A percentile compares a stretch with the other conserved stretches of the same genome.
Evolutionary conservation across 2,797 vertebrate species (phyloP).

Genomic region (Linurgus olivaceus): DNA sequence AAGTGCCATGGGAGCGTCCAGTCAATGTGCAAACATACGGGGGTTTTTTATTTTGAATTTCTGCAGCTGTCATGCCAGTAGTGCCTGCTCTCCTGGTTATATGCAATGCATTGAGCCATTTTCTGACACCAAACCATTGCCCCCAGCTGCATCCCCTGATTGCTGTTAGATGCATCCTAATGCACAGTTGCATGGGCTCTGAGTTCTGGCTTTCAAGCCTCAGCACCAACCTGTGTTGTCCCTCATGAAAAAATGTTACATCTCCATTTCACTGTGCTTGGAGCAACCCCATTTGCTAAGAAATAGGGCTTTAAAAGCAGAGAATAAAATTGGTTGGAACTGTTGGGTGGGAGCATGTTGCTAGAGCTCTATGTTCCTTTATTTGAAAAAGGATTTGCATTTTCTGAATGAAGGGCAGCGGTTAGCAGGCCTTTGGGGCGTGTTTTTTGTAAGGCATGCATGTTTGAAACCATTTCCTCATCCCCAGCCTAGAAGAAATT

Average conservation of each 20-base stretch:
- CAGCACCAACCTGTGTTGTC: conserved; percentile 41
- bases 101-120: conserved; percentile 40
- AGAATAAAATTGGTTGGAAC: not conserved
- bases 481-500: not conserved
- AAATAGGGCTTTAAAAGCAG: not conserved
- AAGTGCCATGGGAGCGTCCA: conserved; percentile 64
- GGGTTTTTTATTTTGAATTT: not conserved
- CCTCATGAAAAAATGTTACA: conserved; percentile 10
- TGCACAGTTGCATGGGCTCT: conserved; percentile 70
- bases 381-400: conserved; percentile 41
- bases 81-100: conserved; percentile 45
- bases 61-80: conserved; percentile 31
- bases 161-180: conserved; percentile 65
- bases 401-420: conserved; percentile 22
- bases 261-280: conserved; percentile 69
- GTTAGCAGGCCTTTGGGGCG: conserved; percentile 33
- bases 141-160: conserved; percentile 57
- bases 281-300: conserved; percentile 36
- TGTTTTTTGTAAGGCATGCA: not conserved
- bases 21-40: not conserved
- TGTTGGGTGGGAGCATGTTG: conserved; percentile 63
- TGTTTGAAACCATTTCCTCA: conserved; percentile 29
- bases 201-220: conserved; percentile 66
- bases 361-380: conserved; percentile 29
- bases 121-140: conserved; percentile 22